A percentile compares a stretch with the other conserved stretches of the same genome.
Conservation (phyloP, 2,113 vertebrate species). For the Struthio camelus region DNA sequence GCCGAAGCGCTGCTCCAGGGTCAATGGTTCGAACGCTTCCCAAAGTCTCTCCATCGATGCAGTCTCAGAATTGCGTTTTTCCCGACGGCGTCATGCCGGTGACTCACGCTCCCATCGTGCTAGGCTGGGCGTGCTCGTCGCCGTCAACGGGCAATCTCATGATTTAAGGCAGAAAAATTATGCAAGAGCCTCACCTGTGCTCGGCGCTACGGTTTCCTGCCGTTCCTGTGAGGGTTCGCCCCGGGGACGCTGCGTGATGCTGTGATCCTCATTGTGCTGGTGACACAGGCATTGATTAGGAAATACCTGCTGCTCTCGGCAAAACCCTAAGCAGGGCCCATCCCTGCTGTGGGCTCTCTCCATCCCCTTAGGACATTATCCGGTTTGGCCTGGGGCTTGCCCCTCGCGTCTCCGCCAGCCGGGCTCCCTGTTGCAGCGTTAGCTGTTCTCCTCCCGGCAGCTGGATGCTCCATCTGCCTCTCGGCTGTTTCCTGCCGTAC, state of each 20-base stretch:
- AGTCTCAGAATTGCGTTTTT: neutral
- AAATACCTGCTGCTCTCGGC: neutral
- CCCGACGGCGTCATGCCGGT: neutral
- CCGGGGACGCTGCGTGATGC: neutral
- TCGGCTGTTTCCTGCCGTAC: neutral
- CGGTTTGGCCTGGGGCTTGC: neutral
- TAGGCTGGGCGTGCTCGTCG: fast-evolving
- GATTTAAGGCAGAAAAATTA: neutral
- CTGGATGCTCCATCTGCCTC: neutral
- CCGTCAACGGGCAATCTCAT: neutral
- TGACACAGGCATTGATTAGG: neutral
- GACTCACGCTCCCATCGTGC: neutral
- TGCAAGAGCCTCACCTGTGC: neutral
- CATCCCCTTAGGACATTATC: neutral
- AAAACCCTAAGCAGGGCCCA: fast-evolving
- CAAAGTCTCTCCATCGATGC: neutral
- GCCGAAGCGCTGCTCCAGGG: too few relatives aligned
- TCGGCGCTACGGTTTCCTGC: neutral
- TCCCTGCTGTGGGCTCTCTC: fast-evolving
- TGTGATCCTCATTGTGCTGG: neutral
- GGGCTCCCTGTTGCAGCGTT: neutral
- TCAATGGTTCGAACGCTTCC: neutral
- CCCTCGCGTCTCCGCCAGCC: neutral
- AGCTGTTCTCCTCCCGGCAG: neutral
- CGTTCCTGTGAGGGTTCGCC: neutral